Evolutionary conservation across 1,140 invertebrate genomes (phyloP).

Genomic region (Hycleus phaleratus): DNA sequence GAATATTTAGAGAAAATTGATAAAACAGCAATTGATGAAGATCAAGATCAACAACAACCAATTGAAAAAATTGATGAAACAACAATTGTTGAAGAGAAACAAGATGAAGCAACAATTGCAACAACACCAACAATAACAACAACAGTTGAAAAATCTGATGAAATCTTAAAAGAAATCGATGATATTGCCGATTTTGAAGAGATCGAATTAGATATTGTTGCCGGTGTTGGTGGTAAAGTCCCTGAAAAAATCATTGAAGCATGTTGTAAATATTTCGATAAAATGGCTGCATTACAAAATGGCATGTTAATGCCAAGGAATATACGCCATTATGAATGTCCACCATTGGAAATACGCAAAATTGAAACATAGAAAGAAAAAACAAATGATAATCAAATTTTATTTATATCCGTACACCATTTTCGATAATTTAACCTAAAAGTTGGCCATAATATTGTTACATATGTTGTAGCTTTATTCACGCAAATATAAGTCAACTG

Average conservation of each 20-base stretch:
- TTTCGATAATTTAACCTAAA: no score
- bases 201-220: slow-evolving; percentile 42
- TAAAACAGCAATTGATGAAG: neutral
- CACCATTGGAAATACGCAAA: slow-evolving; percentile 43
- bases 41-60: slow-evolving; percentile 22
- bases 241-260: slow-evolving; percentile 41
- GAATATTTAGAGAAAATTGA: neutral
- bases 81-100: neutral
- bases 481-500: no score
- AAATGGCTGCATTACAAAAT: slow-evolving; percentile 45
- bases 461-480: no score
- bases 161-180: neutral
- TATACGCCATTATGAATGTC: slow-evolving; percentile 51
- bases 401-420: no score
- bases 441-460: no score
- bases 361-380: no score
- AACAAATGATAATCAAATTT: no score
- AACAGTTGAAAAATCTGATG: neutral
- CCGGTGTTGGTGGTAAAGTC: slow-evolving; percentile 49
- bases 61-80: slow-evolving; percentile 9
- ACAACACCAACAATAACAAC: neutral
- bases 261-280: slow-evolving; percentile 44
- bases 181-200: slow-evolving; percentile 25
- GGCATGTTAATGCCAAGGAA: slow-evolving; percentile 54
- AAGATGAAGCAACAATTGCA: neutral